Conservation (phyloP, 2,888 invertebrate species). For the Barypeithes pellucidus region DNA sequence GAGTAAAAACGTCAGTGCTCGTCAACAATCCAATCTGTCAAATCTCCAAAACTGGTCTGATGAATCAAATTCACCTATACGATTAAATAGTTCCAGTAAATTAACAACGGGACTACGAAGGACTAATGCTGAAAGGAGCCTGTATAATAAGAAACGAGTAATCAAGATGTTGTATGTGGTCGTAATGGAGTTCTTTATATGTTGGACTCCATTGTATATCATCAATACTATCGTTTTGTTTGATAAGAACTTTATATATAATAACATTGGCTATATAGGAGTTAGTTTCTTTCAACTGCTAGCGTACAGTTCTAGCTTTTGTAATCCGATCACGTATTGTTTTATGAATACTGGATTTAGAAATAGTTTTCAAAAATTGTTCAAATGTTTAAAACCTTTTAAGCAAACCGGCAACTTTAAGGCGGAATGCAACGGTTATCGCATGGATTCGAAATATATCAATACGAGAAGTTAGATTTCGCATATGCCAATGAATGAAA, state of each 20-base stretch:
- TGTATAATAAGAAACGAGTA: conserved; percentile 72
- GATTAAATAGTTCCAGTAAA: conserved; percentile 60
- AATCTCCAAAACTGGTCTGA: conserved; percentile 46
- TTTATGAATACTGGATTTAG: conserved; percentile 80
- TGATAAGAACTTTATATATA: conserved; percentile 71
- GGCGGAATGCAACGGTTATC: conserved; percentile 62
- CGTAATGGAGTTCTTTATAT: conserved; percentile 80
- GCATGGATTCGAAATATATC: conserved; percentile 64
- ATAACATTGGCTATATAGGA: conserved; percentile 71
- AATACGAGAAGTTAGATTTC: conserved; percentile 55
- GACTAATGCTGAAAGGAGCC: conserved; percentile 72
- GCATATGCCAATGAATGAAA: not conserved
- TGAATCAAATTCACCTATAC: conserved; percentile 59
- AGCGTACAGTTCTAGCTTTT: conserved; percentile 77
- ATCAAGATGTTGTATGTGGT: conserved; percentile 80
- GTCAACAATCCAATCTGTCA: conserved; percentile 41
- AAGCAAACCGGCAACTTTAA: conserved; percentile 57
- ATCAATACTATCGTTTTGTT: conserved; percentile 75
- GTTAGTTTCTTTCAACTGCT: conserved; percentile 75
- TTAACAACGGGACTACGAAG: conserved; percentile 62
- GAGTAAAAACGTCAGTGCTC: conserved; percentile 33
- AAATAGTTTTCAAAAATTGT: conserved; percentile 76
- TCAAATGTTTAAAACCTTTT: conserved; percentile 70
- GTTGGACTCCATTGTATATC: conserved; percentile 79
- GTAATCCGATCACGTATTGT: conserved; percentile 81